Evolutionary conservation across 2,888 invertebrate species (phyloP).

Genomic region (Cordilura impudica): DNA sequence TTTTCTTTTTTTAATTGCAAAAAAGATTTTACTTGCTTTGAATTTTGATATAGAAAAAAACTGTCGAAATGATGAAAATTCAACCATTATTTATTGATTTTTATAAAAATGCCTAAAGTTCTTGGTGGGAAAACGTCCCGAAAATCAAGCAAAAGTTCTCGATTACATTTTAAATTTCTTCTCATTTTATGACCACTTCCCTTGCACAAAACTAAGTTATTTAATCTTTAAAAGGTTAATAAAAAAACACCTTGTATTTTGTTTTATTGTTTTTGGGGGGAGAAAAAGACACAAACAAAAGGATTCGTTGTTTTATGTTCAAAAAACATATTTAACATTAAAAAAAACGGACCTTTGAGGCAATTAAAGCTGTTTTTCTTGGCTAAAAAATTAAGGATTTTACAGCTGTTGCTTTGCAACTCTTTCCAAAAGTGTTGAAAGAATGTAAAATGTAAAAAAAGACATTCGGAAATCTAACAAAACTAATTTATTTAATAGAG

Average conservation of each 20-base stretch:
- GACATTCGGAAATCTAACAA: conserved; percentile 37
- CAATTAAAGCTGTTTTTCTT: conserved; percentile 44
- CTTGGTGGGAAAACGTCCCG: too few species aligned
- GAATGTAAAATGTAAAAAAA: not conserved
- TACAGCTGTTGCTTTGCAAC: conserved; percentile 35
- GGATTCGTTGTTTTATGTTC: conserved; percentile 1
- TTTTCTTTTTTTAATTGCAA: too few species aligned
- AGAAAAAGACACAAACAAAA: conserved; percentile 12
- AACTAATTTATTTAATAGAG: conserved; percentile 10
- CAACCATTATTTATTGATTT: too few species aligned
- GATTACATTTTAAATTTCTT: too few species aligned
- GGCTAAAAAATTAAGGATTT: conserved; percentile 46
- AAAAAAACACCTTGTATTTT: conserved; percentile 22
- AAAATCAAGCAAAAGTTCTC: too few species aligned
- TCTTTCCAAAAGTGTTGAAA: not conserved
- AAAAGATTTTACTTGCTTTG: too few species aligned
- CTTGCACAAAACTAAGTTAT: too few species aligned
- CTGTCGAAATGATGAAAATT: too few species aligned
- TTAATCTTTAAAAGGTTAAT: not conserved
- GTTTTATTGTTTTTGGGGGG: not conserved
- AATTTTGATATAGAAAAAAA: too few species aligned
- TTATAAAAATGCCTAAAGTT: too few species aligned
- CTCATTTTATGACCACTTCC: too few species aligned
- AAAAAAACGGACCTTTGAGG: conserved; percentile 27
- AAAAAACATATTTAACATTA: conserved; percentile 17